A percentile compares a stretch with the other conserved stretches of the same genome.
phyloP scores from a whole-genome alignment of 2,113 vertebrate genomes.

The Pelobates fuscus region DNA sequence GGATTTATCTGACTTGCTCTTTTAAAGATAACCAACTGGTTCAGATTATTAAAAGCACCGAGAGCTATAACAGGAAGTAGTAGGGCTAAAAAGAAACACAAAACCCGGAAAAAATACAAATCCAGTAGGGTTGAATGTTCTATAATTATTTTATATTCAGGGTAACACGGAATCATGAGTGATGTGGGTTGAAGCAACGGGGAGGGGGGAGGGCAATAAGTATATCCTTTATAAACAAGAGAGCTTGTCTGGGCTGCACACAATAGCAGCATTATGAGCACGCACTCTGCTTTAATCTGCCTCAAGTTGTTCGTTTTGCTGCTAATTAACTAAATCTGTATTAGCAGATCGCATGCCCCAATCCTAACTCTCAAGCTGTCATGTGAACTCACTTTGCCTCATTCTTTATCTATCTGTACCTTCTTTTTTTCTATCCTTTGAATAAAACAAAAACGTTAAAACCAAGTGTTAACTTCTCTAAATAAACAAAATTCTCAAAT shows the following conservation, averaged over 20 bases:
- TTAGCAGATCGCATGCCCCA: conserved; percentile 44
- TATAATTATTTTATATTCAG: neutral
- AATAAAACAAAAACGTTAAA: too few species aligned
- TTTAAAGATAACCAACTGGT: neutral
- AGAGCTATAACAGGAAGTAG: neutral
- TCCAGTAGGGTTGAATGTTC: neutral
- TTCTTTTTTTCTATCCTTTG: conserved; percentile 26
- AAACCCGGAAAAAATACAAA: neutral
- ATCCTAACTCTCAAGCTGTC: neutral
- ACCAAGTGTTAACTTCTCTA: too few species aligned
- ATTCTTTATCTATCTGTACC: conserved; percentile 21
- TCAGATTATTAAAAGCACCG: neutral
- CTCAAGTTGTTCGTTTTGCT: conserved; percentile 27
- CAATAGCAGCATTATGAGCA: conserved; percentile 23
- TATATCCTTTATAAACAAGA: conserved; percentile 41
- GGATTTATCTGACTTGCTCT: conserved; percentile 55
- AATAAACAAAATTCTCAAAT: too few species aligned
- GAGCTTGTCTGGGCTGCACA: conserved; percentile 43
- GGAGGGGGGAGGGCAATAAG: conserved; percentile 27
- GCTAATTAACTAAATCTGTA: conserved; percentile 33
- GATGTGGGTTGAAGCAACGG: conserved; percentile 39
- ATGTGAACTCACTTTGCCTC: conserved; percentile 30
- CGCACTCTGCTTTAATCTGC: conserved; percentile 53
- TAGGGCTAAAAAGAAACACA: neutral
- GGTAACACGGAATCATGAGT: conserved; percentile 14